Evolutionary conservation across 2,888 invertebrate species (phyloP).

Genomic region (Amphipoea lucens): DNA sequence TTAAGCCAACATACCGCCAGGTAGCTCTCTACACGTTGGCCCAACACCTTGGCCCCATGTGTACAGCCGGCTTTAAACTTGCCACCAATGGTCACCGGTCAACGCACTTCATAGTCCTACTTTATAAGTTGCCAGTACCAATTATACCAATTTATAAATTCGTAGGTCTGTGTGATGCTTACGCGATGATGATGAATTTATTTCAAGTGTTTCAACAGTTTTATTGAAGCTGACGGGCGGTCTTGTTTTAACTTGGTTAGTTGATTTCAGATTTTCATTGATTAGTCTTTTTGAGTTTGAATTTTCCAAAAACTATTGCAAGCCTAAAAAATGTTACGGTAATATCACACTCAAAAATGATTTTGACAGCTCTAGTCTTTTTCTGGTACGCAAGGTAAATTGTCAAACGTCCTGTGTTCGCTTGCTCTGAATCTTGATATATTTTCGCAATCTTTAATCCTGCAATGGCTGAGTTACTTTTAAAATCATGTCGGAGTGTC

Average conservation of each 20-base stretch:
- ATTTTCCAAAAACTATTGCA: constrained; percentile 29
- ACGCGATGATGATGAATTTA: not conserved
- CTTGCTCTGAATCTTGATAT: constrained; percentile 81
- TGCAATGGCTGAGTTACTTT: constrained; percentile 66
- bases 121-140: constrained; percentile 60
- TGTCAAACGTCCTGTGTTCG: constrained; percentile 83
- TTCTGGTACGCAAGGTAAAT: constrained; percentile 89
- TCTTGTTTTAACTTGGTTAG: not conserved
- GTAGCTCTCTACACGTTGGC: too few relatives aligned
- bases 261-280: not conserved
- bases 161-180: not conserved
- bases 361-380: constrained; percentile 80
- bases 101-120: not conserved
- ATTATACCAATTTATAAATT: not conserved
- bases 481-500: constrained; percentile 69
- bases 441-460: constrained; percentile 77
- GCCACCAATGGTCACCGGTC: constrained; percentile 27
- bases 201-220: not conserved
- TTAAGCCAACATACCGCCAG: too few relatives aligned
- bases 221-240: not conserved
- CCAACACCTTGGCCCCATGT: too few relatives aligned
- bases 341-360: constrained; percentile 51
- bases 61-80: too few relatives aligned
- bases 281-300: not conserved
- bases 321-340: constrained; percentile 22